Conservation (phyloP, 2,797 vertebrate species). For the Argentina silus region DNA sequence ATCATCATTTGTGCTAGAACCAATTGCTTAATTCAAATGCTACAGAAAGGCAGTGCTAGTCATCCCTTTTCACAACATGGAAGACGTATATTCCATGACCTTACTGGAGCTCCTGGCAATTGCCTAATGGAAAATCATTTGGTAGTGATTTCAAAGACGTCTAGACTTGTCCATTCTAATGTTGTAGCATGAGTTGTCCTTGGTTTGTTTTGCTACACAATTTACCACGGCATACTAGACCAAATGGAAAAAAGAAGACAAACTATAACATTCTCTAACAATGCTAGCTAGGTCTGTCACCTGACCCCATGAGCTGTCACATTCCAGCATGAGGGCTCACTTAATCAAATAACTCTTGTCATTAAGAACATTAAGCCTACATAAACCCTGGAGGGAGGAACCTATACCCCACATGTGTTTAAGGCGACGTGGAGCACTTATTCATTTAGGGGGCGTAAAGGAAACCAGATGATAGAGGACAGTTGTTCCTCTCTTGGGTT, state of each 20-base stretch:
- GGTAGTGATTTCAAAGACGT: constrained; percentile 54
- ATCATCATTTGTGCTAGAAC: constrained; percentile 16
- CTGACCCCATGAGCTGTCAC: constrained; percentile 34
- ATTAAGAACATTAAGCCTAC: constrained; percentile 8
- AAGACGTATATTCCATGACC: constrained; percentile 62
- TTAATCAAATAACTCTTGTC: constrained; percentile 24
- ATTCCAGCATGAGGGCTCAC: constrained; percentile 35
- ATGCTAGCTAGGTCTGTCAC: constrained; percentile 6
- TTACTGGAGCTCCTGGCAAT: constrained; percentile 50
- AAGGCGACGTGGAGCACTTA: constrained; percentile 17
- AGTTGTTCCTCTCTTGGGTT: neutral
- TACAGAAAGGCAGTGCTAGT: constrained; percentile 23
- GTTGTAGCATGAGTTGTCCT: constrained; percentile 6
- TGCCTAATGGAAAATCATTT: constrained; percentile 62
- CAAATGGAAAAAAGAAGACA: constrained; percentile 12
- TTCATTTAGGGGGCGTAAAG: constrained; percentile 22
- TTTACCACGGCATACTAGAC: neutral
- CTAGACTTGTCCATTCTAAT: constrained; percentile 48
- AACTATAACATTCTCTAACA: neutral
- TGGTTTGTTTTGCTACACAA: constrained; percentile 1
- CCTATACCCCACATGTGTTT: constrained; percentile 11
- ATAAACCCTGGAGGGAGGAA: constrained; percentile 12
- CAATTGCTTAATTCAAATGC: constrained; percentile 25
- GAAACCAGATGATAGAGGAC: constrained; percentile 26
- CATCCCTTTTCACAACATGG: constrained; percentile 40